Base-by-base conservation (phyloP, 2,888 invertebrate species). In the Escarpia spicata region DNA sequence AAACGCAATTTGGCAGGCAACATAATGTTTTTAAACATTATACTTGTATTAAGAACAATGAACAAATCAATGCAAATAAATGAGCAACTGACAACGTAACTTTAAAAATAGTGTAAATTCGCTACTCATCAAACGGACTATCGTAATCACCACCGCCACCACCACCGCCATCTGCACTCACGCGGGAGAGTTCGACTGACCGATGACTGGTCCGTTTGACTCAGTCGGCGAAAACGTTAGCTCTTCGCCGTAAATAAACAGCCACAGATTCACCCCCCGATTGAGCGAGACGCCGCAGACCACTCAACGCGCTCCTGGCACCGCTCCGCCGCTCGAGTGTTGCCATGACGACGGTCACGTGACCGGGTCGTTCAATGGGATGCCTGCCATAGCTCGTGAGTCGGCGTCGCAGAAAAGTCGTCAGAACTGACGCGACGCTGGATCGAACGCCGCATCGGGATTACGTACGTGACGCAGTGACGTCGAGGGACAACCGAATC, bases 81-180 rank as follows among this genome's bases (percentile, higher is more conserved):
- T 37, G 37, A 37, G 37, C 37, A 37, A 37, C 37, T 37, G 37
- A 37, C 37, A 37, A 37, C 37, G 37, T 52, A 52, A 2, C 52
- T 52, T 52, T 52, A 52, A 52, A 52, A 12, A 52, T 15, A 52
- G 15, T 1, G 52, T 52, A 3, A 1, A 52, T 52, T 52, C 52
- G 52, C 31, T 91, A 90, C 43, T 44, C 31, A 58, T 45, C 1
- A 52, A 26, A 52, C 1, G 31, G 52, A 19, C 44, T 45, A 43
- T n/a, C 43, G n/a, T 26, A 15, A 75, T 26, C 75, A 26, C 75
- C 75, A 44, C 43, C 92, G 45, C 91, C 92, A 52, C 60, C 92
- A 44, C 91, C 75, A 44, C 58, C 92, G 15, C 91, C 75, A 92
- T 75, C 89, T 43, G 91, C 91, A 91, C 90, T 43, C n/a, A 43